These are phyloP conservation scores for Perccottus glenii DNA, from an alignment of 2,113 vertebrate species.

Conservation along the genomic window DNA sequence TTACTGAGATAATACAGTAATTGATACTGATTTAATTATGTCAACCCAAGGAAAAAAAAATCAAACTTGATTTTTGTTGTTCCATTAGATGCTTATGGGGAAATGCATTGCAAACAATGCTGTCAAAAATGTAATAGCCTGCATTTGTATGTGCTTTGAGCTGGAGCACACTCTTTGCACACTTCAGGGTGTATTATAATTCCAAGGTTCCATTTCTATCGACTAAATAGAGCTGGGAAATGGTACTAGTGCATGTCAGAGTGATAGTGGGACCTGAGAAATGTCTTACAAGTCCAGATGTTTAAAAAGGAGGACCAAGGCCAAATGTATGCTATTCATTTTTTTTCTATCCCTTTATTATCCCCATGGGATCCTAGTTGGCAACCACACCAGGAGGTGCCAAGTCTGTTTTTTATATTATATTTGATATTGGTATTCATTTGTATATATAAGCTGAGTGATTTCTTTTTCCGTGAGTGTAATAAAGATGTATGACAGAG, in stretches of 20 bases:
- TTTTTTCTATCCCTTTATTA: too few relatives aligned
- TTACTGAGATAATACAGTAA: conserved; percentile 44
- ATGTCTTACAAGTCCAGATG: conserved; percentile 10
- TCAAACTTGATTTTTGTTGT: conserved; percentile 31
- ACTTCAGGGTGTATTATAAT: conserved; percentile 62
- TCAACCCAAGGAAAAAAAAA: conserved; percentile 36
- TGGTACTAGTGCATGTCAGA: conserved; percentile 6
- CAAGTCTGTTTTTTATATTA: too few relatives aligned
- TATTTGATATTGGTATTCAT: too few relatives aligned
- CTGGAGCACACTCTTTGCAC: conserved; percentile 53
- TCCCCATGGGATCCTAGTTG: too few relatives aligned
- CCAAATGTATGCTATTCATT: neutral
- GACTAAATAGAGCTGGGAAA: conserved; percentile 27
- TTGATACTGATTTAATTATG: conserved; percentile 54
- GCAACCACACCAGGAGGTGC: too few relatives aligned
- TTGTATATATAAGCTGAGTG: neutral
- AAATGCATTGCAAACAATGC: conserved; percentile 35
- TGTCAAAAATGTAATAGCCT: conserved; percentile 55
- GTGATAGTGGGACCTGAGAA: conserved; percentile 15
- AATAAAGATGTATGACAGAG: neutral
- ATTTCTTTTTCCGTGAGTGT: neutral
- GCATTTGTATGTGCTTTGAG: conserved; percentile 32
- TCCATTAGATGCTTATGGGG: conserved; percentile 6
- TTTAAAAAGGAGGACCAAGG: neutral
- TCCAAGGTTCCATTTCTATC: conserved; percentile 35